Evolutionary conservation across 2,797 vertebrate genomes (phyloP), one percentile per base, ranked within the genome.

Genomic region (Philypnodon macrostomus): DNA sequence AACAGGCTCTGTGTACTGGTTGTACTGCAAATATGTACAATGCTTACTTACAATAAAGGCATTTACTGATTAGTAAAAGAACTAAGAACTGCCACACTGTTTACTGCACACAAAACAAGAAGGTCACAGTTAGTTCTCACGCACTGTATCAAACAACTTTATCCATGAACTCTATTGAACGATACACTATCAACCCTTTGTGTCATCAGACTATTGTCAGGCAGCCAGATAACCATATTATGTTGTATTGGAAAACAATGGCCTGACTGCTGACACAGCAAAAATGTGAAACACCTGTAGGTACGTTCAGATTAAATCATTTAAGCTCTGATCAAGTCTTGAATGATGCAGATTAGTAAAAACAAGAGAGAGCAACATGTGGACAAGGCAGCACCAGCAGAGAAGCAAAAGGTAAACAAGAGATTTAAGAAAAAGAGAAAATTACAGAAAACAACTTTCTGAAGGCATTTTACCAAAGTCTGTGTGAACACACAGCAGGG

Each of bases 401-500:
- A 39, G 47, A 41, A 4, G 35, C 29, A 45, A 65, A 67, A 63
- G 67, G 62, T 69, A 80, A 78, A 74, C 63, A 60, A 63, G 53
- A 75, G 67, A 81, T 82, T 60, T 76, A 72, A 79, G 57, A 56
- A 70, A 27, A 45, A 68, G 49, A 52, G 30, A 14, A 56, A 35
- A 36, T 59, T 67, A 70, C 49, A 82, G 9, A 44, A 79, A 62
- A 45, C 53, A 72, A 72, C 61, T 84, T 84, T 79, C 76, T 65
- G 61, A 53, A 81, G 73, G 83, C 72, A 67, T 81, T 81, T 82
- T 52, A 76, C 57, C 69, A 68, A 79, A 75, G 59, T 74, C 63
- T 72, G 67, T 73, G 59, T 59, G 68, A 85, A 77, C 70, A 81
- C 79, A 60, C 73, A 82, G 77, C 83, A 70, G 82, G 81, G 84